These are phyloP conservation scores for Calliopum simillimum DNA, from an alignment of 2,888 invertebrate species.

Conservation along the genomic window DNA sequence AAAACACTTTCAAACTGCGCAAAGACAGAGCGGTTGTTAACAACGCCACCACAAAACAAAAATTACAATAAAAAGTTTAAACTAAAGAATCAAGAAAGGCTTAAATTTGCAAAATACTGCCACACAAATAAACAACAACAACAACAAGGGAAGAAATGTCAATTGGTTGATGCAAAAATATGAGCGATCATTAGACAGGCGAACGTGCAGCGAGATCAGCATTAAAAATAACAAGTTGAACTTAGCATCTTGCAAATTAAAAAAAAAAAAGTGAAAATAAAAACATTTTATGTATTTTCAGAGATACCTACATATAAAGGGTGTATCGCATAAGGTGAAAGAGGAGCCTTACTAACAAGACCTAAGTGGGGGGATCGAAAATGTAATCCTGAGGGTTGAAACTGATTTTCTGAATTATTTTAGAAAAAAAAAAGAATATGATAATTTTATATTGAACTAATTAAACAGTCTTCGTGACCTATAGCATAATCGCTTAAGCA, in stretches of 20 bases:
- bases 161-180: conserved; percentile 61
- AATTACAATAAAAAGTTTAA: background rate
- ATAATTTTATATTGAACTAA: too few species aligned
- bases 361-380: too few species aligned
- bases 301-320: too few species aligned
- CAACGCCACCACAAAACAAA: background rate
- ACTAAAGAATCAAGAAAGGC: background rate
- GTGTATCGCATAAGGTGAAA: too few species aligned
- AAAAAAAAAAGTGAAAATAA: conserved; percentile 19
- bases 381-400: too few species aligned
- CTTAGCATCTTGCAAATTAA: background rate
- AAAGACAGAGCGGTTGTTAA: background rate
- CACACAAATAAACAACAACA: conserved; percentile 53
- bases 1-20: background rate
- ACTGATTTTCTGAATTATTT: too few species aligned
- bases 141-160: too few species aligned
- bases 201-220: background rate
- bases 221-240: background rate
- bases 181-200: conserved; percentile 60
- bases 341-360: too few species aligned
- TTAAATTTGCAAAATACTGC: conserved; percentile 10
- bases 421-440: too few species aligned
- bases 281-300: background rate
- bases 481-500: too few species aligned
- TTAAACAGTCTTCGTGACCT: too few species aligned